Evolutionary conservation across 2,113 vertebrate species (phyloP).

Genomic region (Scomber japonicus): DNA sequence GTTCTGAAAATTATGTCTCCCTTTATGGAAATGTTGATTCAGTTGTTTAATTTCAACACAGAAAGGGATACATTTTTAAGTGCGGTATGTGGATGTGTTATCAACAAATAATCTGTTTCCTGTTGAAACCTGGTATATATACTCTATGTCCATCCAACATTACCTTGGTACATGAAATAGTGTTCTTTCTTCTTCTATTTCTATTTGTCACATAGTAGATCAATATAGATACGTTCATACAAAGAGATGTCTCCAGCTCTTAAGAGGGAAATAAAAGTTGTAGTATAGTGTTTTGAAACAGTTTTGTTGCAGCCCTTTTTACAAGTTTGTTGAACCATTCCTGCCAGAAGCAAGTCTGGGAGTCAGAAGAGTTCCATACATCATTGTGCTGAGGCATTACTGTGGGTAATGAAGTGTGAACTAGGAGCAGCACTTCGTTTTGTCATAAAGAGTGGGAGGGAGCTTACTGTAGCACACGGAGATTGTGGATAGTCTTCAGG

Average conservation of each 20-base stretch:
- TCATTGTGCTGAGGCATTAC: slow-evolving; percentile 84
- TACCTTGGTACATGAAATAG: not conserved
- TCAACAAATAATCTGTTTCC: not conserved
- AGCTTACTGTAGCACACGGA: slow-evolving; percentile 69
- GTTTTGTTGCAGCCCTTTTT: slow-evolving; percentile 69
- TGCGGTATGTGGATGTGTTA: not conserved
- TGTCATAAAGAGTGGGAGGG: slow-evolving; percentile 79
- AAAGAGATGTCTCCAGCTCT: slow-evolving; percentile 25
- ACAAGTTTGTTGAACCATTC: slow-evolving; percentile 72
- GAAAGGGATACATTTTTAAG: not conserved
- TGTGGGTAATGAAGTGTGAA: slow-evolving; percentile 84
- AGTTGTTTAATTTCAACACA: not conserved
- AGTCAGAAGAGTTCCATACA: slow-evolving; percentile 81
- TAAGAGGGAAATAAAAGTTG: slow-evolving; percentile 59
- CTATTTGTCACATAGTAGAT: not conserved
- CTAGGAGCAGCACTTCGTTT: slow-evolving; percentile 80
- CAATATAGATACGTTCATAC: not conserved
- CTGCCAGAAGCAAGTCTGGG: slow-evolving; percentile 78
- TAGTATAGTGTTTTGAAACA: slow-evolving; percentile 42
- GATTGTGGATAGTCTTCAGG: slow-evolving; percentile 80
- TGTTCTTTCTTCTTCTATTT: not conserved
- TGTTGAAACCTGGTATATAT: not conserved
- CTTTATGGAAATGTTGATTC: not conserved
- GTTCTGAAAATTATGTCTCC: too few species aligned
- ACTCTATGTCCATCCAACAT: not conserved